Percentiles rank a stretch among this genome's conserved stretches.
Evolutionary conservation across 2,797 vertebrate genomes (phyloP).

Genomic region (Spinibarbus caldwelli): DNA sequence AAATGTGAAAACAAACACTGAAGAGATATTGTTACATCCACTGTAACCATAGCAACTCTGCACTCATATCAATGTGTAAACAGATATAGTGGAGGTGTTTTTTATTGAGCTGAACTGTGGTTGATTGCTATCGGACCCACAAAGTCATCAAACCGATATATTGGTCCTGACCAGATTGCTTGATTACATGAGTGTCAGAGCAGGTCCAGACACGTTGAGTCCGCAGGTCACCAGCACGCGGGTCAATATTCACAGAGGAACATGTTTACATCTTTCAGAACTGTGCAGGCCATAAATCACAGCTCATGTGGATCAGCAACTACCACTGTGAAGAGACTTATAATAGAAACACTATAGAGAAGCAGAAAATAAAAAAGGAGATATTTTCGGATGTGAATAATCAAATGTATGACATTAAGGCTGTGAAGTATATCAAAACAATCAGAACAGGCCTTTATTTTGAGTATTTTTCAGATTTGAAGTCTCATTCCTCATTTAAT

Average conservation of each 20-base stretch:
- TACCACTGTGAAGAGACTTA: not conserved
- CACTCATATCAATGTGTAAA: constrained; percentile 50
- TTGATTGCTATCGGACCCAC: constrained; percentile 4
- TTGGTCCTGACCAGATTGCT: constrained; percentile 45
- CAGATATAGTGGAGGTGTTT: constrained; percentile 42
- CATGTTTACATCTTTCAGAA: constrained; percentile 24
- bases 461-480: constrained; percentile 14
- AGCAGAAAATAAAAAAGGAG: not conserved
- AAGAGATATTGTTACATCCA: constrained; percentile 46
- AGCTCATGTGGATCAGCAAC: not conserved
- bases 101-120: constrained; percentile 35
- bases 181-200: constrained; percentile 37
- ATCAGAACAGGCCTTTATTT: constrained; percentile 31
- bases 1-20: constrained; percentile 45
- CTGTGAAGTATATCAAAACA: constrained; percentile 12
- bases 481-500: constrained; percentile 34
- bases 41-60: constrained; percentile 59
- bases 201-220: constrained; percentile 50
- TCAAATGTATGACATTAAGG: constrained; percentile 3
- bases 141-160: constrained; percentile 29
- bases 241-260: constrained; percentile 46
- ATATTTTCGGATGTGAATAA: not conserved
- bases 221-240: constrained; percentile 4
- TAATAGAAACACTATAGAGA: not conserved
- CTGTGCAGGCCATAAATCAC: constrained; percentile 46